A percentile compares a stretch with the other conserved stretches of the same genome.
These are phyloP conservation scores for Camelus bactrianus DNA, from an alignment of 2,113 vertebrate species.

Conservation along the genomic window DNA sequence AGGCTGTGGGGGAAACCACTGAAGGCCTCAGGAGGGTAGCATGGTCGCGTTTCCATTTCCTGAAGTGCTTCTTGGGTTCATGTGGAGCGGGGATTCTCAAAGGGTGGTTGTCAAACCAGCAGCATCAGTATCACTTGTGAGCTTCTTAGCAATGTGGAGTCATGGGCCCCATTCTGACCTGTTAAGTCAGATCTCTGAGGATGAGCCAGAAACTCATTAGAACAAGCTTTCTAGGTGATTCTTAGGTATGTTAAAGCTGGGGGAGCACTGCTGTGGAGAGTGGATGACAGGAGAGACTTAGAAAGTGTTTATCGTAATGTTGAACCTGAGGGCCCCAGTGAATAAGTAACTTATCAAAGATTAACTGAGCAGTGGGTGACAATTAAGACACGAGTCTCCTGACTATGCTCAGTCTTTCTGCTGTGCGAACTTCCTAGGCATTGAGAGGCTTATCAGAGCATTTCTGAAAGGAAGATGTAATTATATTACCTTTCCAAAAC, in stretches of 20 bases:
- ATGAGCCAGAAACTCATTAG: not conserved
- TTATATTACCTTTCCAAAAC: conserved; percentile 25
- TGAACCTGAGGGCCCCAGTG: not conserved
- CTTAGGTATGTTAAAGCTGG: not conserved
- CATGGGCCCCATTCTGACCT: not conserved
- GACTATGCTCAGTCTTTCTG: not conserved
- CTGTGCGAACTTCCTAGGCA: conserved; percentile 27
- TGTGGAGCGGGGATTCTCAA: not conserved
- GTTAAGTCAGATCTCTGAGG: not conserved
- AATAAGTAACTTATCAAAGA: conserved; percentile 58
- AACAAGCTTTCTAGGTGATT: not conserved
- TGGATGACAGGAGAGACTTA: not conserved
- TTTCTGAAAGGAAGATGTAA: conserved; percentile 41
- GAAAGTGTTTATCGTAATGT: conserved; percentile 5
- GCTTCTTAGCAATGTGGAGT: not conserved
- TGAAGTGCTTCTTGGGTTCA: not conserved
- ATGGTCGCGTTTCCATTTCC: not conserved
- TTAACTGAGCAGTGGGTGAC: not conserved
- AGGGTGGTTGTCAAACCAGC: not conserved
- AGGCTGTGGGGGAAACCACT: too few species aligned
- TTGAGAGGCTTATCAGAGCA: not conserved
- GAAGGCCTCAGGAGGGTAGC: not conserved
- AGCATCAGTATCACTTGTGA: too few species aligned
- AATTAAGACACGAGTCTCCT: not conserved
- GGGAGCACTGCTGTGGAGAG: not conserved